These are phyloP conservation scores for Periophthalmus magnuspinnatus DNA, from an alignment of 2,797 vertebrate species.

Conservation along the genomic window DNA sequence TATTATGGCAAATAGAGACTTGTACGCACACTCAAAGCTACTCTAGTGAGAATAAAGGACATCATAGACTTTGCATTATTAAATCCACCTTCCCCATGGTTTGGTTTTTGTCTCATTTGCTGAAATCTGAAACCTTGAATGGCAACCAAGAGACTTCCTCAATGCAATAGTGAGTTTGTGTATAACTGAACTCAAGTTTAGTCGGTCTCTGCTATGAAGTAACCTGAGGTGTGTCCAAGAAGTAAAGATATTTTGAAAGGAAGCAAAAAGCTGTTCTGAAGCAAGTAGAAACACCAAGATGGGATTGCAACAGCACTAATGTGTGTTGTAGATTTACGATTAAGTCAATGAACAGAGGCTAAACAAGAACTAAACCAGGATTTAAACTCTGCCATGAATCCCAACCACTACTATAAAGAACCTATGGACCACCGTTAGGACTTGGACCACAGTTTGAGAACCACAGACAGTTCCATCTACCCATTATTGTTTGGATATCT, in stretches of 20 bases:
- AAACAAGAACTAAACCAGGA: neutral
- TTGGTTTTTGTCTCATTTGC: conserved; percentile 63
- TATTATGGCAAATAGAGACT: conserved; percentile 61
- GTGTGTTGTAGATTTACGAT: neutral
- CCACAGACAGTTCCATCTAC: no score
- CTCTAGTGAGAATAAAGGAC: conserved; percentile 64
- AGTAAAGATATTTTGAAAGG: neutral
- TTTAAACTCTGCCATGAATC: neutral
- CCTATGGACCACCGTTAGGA: no score
- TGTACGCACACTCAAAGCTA: conserved; percentile 65
- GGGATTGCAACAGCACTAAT: neutral
- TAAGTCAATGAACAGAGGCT: neutral
- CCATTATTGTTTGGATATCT: neutral
- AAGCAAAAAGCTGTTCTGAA: neutral
- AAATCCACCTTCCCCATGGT: conserved; percentile 51
- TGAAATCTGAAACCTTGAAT: conserved; percentile 63
- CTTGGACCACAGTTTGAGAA: no score
- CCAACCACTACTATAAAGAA: no score
- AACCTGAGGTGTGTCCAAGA: conserved; percentile 24
- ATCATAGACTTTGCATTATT: conserved; percentile 58
- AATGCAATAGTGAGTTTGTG: conserved; percentile 58
- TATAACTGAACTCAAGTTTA: conserved; percentile 56
- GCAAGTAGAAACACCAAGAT: neutral
- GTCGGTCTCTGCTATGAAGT: conserved; percentile 54
- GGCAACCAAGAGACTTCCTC: conserved; percentile 61